Base-by-base conservation (phyloP, 1,140 invertebrate genomes). In the Hormaphis cornu region DNA sequence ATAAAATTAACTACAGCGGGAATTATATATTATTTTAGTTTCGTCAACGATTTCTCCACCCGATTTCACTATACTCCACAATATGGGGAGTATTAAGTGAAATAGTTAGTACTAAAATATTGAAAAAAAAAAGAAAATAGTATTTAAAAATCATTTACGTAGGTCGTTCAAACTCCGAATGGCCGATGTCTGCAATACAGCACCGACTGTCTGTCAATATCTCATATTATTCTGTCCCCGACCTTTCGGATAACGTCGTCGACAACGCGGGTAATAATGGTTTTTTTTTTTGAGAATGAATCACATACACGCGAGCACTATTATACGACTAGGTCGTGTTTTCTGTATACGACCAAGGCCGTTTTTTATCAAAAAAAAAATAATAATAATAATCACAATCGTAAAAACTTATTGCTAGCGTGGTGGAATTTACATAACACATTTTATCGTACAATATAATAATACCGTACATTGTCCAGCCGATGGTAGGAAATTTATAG, bases 401-500 rank as follows among this genome's bases (percentile, higher is more conserved):
- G 26, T 26, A 24, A 50, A 42, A 48, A 63, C 3, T 6, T 48
- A 48, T 63, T 63, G 37, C 14, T 26, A 59, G 16, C 6, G 5
- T 16, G 1, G 10, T n/a, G 40, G 40, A 61, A 61, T 61, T 46
- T 61, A 56, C 44, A 30, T 61, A 44, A 42, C 12, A 44, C 18
- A 20, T 30, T 53, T 5, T 30, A 10, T 7, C 20, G 8, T 28
- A 9, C 18, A 40, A 20, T 54, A 54, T 8, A 8, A 24, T 8
- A 8, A 16, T 26, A 30, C 44, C n/a, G 7, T 26, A 42, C 14
- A 18, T 9, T 20, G 3, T 61, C 26, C 42, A 22, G 26, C 26
- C 9, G 44, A n/a, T 30, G 42, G 59, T 66, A 66, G 59, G 42
- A 66, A 66, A 66, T 66, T 66, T 66, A 66, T 46, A 30, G 44